phyloP scores from a whole-genome alignment of 2,113 vertebrate genomes.

The Piprites chloris region DNA sequence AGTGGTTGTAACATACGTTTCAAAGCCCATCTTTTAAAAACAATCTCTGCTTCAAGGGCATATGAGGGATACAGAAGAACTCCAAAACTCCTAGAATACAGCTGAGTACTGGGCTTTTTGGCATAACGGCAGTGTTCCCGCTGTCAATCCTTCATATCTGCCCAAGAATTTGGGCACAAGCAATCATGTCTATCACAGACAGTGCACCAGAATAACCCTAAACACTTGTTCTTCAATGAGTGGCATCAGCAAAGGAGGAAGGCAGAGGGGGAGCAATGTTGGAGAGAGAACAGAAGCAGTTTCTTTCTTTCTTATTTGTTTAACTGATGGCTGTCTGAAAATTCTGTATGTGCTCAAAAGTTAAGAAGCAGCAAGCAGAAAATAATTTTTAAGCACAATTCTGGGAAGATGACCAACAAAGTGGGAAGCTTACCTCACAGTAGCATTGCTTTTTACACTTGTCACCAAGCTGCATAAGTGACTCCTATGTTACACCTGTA shows the following conservation, averaged over 20 bases:
- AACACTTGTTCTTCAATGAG: background rate
- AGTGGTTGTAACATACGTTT: background rate
- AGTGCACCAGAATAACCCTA: background rate
- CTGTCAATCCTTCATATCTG: background rate
- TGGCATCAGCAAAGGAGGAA: accelerated
- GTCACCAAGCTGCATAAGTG: background rate
- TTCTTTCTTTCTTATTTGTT: background rate
- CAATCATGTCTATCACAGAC: background rate
- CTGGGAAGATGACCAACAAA: background rate
- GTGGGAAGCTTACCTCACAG: accelerated
- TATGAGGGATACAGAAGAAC: background rate
- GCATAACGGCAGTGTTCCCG: background rate
- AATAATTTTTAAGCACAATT: background rate
- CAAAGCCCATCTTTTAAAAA: background rate
- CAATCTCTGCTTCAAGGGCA: background rate
- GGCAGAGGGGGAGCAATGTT: accelerated
- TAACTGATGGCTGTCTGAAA: background rate
- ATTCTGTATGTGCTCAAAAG: background rate
- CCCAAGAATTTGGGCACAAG: background rate
- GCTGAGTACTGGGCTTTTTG: background rate
- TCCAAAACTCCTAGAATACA: background rate
- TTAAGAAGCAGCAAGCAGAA: background rate
- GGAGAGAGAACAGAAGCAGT: background rate
- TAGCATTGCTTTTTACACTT: background rate
- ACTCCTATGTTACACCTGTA: background rate